phyloP scores from a whole-genome alignment of 2,888 invertebrate species.

The Tenthredo notha region DNA sequence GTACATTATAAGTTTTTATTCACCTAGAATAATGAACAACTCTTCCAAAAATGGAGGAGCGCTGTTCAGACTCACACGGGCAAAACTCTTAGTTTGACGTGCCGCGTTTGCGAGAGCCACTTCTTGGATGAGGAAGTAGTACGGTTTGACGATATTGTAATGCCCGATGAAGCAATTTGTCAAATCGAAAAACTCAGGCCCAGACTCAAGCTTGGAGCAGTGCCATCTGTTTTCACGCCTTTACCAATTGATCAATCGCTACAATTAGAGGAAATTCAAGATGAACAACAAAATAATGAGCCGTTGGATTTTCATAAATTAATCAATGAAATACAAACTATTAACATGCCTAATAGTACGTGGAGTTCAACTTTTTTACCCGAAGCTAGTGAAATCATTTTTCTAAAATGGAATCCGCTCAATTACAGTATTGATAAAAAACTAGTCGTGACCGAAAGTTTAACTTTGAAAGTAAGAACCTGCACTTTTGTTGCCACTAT shows the following conservation, averaged over 20 bases:
- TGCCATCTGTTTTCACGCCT: not conserved
- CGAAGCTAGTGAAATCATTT: not conserved
- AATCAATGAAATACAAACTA: not conserved
- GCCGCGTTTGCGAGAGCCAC: not conserved
- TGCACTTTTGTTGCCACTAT: not conserved
- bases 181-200: not conserved
- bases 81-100: not conserved
- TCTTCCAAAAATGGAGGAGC: not conserved
- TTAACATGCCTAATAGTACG: not conserved
- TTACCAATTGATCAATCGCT: not conserved
- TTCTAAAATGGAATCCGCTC: not conserved
- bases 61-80: not conserved
- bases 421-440: not conserved
- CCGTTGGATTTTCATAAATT: not conserved
- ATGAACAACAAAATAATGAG: not conserved
- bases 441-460: not conserved
- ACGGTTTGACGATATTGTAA: not conserved
- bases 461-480: not conserved
- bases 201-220: not conserved
- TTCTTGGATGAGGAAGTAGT: not conserved
- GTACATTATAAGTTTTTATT: not conserved
- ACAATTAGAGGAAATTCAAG: not conserved
- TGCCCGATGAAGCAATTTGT: not conserved
- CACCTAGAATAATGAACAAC: not conserved
- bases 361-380: conserved; percentile 3